Base-by-base conservation (phyloP, 2,113 vertebrate genomes). In the Saimiri boliviensis region DNA sequence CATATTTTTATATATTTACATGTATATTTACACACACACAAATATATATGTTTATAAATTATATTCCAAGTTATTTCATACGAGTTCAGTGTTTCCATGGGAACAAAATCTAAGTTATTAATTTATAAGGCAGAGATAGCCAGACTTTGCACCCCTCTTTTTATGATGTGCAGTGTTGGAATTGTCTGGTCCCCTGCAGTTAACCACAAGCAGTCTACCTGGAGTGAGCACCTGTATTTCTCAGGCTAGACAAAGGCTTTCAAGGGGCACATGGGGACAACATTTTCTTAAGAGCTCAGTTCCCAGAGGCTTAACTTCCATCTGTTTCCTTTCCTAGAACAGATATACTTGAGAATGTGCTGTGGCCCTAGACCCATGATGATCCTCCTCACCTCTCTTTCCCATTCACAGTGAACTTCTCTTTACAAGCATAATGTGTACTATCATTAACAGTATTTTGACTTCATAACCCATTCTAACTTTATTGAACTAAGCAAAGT, bases 311-410 rank as follows among this genome's bases (percentile, higher is more conserved):
- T 68, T 96, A 49, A 35, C 35, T 73, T 37, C 4, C 47, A 27
- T 20, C 40, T 23, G 2, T 14, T 49, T 16, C 2, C 32, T 52
- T 58, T 54, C 35, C 47, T 80, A 60, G 32, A 68, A 88, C 2
- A 6, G 27, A 30, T 13, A 13, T 56, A 14, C 47, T 66, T 45
- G 25, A 37, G 45, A 82, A 40, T 12, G 14, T 5, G 19, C 40
- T 0, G 0, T 11, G 23, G 6, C 23, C n/a, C n/a, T 4, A 3
- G 2, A 8, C 17, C 6, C 70, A 2, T 3, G 7, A 27, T 45
- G 14, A 68, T 21, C 35, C 19, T 60, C 23, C 35, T 47, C 23
- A 23, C 37, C 13, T 63, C 23, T 54, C 35, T 32, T 81, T 30
- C 27, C 12, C 49, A 25, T 8, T 58, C 52, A 35, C n/a, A 27